A percentile compares a stretch with the other conserved stretches of the same genome.
Conservation (phyloP, 2,888 invertebrate species). For the Andrena flavipes region DNA sequence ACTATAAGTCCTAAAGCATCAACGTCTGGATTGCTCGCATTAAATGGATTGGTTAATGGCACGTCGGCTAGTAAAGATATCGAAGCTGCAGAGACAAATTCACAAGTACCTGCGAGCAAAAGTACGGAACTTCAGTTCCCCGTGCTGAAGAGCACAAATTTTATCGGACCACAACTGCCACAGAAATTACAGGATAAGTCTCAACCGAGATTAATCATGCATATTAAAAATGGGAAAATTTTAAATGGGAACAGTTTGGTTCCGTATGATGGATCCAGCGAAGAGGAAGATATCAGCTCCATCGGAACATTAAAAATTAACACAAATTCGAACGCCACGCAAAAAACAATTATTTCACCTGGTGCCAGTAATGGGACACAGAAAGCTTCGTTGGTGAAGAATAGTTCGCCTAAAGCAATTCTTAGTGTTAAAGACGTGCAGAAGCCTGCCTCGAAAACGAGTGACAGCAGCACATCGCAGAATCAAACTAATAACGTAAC, state of each 20-base stretch:
- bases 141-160: constrained; percentile 70
- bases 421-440: constrained; percentile 60
- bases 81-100: constrained; percentile 58
- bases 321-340: constrained; percentile 31
- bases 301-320: constrained; percentile 42
- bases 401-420: constrained; percentile 44
- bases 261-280: constrained; percentile 83
- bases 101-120: constrained; percentile 68
- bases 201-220: constrained; percentile 76
- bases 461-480: constrained; percentile 40
- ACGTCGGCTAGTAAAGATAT: constrained; percentile 36
- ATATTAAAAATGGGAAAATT: constrained; percentile 79
- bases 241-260: constrained; percentile 80
- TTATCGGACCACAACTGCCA: constrained; percentile 80
- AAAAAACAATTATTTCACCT: constrained; percentile 39
- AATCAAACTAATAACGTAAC: constrained; percentile 48
- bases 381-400: constrained; percentile 52
- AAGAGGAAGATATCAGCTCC: constrained; percentile 77
- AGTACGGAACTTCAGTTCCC: constrained; percentile 52
- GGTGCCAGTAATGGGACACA: constrained; percentile 52
- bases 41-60: constrained; percentile 62
- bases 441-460: constrained; percentile 58
- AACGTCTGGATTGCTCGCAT: constrained; percentile 64
- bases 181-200: constrained; percentile 76
- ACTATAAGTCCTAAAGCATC: constrained; percentile 74